phyloP scores from a whole-genome alignment of 2,113 vertebrate genomes.

The Alouatta palliata region DNA sequence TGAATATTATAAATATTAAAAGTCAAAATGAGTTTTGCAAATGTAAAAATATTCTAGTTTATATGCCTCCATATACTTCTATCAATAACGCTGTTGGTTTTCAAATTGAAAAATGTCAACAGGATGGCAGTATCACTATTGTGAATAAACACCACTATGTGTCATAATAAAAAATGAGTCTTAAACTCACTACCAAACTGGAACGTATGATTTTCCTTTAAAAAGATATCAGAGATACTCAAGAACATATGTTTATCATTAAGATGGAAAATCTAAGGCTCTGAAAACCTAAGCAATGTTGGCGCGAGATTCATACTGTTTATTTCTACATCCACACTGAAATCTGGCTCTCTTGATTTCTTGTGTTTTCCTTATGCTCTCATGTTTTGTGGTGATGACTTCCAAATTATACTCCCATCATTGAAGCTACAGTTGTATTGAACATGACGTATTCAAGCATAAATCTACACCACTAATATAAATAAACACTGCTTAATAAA shows the following conservation, averaged over 20 bases:
- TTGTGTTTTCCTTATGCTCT: neutral
- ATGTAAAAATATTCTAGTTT: neutral
- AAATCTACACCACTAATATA: neutral
- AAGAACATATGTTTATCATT: neutral
- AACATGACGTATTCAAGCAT: neutral
- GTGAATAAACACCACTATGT: neutral
- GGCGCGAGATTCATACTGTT: fast-evolving
- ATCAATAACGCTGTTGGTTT: neutral
- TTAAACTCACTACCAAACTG: neutral
- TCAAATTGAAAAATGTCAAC: neutral
- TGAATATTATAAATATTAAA: neutral
- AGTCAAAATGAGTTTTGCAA: neutral
- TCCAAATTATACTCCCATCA: neutral
- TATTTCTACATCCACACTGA: neutral
- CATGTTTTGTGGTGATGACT: neutral
- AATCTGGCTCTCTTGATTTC: neutral
- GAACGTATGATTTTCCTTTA: neutral
- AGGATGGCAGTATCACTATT: neutral
- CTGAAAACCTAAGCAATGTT: neutral
- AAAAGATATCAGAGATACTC: neutral
- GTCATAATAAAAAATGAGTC: neutral
- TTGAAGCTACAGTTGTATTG: neutral
- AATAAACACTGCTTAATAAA: neutral
- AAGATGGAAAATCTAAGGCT: neutral
- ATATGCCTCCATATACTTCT: fast-evolving